phyloP scores from a whole-genome alignment of 2,113 vertebrate genomes.

The Tachysurus vachellii region DNA sequence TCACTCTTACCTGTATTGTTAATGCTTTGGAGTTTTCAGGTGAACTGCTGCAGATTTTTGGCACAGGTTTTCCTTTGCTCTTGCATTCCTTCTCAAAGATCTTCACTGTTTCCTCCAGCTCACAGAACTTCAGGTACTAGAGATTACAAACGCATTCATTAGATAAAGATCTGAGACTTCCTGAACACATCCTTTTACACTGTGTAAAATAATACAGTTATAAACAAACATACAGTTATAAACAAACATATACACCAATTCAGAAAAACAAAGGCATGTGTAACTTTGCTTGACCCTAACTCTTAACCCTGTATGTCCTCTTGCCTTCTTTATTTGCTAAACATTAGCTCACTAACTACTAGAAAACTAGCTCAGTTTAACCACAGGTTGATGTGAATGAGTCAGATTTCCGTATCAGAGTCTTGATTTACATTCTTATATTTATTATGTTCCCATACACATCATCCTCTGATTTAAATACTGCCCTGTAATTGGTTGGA shows the following conservation, averaged over 20 bases:
- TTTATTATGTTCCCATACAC: background rate
- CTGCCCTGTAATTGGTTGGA: background rate
- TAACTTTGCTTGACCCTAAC: background rate
- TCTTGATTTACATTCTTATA: background rate
- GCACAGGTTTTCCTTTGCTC: constrained; percentile 83
- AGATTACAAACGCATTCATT: constrained; percentile 16
- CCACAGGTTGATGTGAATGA: background rate
- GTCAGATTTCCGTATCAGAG: background rate
- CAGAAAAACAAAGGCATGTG: background rate
- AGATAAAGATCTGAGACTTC: background rate
- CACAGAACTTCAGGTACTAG: constrained; percentile 88
- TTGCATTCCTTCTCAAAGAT: constrained; percentile 89
- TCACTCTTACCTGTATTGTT: constrained; percentile 77
- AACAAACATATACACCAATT: background rate
- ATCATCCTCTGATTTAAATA: background rate
- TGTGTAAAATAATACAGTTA: background rate
- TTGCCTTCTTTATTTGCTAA: background rate
- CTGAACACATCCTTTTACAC: too few species aligned
- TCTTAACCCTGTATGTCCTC: background rate
- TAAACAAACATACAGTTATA: too few species aligned
- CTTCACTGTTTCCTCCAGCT: constrained; percentile 85
- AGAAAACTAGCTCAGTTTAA: background rate
- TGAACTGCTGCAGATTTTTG: constrained; percentile 68
- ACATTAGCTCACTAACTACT: background rate
- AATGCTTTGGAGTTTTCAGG: constrained; percentile 70